Conservation (phyloP, 2,113 vertebrate genomes). For the Hydropotes inermis region DNA sequence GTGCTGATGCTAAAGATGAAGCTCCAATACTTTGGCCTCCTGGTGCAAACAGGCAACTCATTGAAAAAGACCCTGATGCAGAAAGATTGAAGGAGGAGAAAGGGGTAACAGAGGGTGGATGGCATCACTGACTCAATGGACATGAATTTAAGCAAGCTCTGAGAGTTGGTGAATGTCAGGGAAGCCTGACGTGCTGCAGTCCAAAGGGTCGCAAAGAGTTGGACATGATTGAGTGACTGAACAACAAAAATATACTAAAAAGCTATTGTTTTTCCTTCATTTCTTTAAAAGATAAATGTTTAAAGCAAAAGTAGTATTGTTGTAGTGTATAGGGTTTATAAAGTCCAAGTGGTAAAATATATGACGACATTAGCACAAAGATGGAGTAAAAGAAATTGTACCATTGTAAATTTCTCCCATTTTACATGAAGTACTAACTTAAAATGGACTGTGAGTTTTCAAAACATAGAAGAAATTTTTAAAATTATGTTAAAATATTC, state of each 20-base stretch:
- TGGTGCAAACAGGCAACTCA: neutral
- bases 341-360: neutral
- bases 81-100: neutral
- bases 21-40: neutral
- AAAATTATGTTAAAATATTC: neutral
- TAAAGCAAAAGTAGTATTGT: neutral
- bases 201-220: neutral
- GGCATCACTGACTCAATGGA: neutral
- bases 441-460: neutral
- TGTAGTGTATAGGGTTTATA: neutral
- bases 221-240: neutral
- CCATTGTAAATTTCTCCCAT: neutral
- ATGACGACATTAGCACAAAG: neutral
- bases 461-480: neutral
- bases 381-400: neutral
- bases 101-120: neutral
- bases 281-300: neutral
- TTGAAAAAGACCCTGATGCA: neutral
- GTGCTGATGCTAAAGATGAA: neutral
- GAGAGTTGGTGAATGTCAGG: neutral
- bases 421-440: neutral
- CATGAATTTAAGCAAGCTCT: neutral
- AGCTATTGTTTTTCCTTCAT: neutral
- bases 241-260: neutral
- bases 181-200: neutral